A percentile compares a stretch with the other conserved stretches of the same genome.
These are phyloP conservation scores for Tympanoctomys barrerae DNA, from an alignment of 2,797 vertebrate genomes.

Conservation along the genomic window DNA sequence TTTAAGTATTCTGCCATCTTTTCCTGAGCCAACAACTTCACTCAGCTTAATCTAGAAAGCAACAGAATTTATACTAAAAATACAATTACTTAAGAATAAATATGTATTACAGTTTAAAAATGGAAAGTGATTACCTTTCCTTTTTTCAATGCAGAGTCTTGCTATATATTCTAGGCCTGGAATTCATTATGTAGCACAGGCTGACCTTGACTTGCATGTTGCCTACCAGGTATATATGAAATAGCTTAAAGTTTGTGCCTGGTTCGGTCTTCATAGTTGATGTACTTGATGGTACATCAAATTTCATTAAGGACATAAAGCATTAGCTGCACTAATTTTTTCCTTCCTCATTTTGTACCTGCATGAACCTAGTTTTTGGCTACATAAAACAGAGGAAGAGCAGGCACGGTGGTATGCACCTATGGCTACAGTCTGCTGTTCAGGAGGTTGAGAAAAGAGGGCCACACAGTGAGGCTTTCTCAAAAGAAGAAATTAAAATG, in stretches of 20 bases:
- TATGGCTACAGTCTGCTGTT: neutral
- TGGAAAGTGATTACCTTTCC: neutral
- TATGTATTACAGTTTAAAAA: neutral
- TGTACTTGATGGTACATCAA: neutral
- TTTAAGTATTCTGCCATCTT: constrained; percentile 96
- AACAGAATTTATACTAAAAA: constrained; percentile 55
- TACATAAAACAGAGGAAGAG: neutral
- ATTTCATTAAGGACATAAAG: neutral
- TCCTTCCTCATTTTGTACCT: neutral
- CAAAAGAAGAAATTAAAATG: neutral
- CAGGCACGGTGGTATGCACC: too few relatives aligned
- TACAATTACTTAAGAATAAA: neutral
- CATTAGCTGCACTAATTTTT: neutral
- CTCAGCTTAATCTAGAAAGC: constrained; percentile 95
- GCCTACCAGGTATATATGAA: neutral
- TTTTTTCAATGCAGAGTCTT: neutral
- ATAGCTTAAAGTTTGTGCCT: neutral
- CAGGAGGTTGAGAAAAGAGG: neutral
- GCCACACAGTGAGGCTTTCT: neutral
- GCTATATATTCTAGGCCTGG: neutral
- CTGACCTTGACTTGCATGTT: neutral
- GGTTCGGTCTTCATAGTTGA: neutral
- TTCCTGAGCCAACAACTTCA: constrained; percentile 96
- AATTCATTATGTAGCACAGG: neutral
- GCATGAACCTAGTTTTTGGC: neutral